These are phyloP conservation scores for Schlechtendalia chinensis DNA, from an alignment of 1,140 invertebrate species.

Conservation along the genomic window DNA sequence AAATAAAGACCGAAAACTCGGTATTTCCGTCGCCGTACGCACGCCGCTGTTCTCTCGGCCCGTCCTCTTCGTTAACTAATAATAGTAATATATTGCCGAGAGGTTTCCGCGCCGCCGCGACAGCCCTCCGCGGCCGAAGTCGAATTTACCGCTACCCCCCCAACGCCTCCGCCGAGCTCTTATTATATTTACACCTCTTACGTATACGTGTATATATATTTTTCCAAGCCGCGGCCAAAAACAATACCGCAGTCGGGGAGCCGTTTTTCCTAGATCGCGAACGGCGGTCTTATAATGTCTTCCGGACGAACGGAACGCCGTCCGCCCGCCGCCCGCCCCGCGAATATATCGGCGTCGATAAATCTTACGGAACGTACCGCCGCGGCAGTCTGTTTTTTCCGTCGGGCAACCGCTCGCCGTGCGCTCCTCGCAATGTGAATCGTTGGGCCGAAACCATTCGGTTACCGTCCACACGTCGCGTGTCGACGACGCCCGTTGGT, in stretches of 20 bases:
- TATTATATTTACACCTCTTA: conserved; percentile 35
- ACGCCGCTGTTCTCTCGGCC: no score
- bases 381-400: no score
- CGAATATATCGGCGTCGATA: not conserved
- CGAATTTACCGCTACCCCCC: conserved; percentile 13
- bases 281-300: conserved; percentile 9
- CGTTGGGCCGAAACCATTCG: no score
- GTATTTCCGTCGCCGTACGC: no score
- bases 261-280: not conserved
- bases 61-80: conserved; percentile 41
- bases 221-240: conserved; percentile 10
- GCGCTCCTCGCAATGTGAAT: no score
- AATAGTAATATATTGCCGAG: conserved; percentile 48
- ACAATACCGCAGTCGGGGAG: conserved; percentile 46
- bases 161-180: no score
- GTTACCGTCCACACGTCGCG: no score
- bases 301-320: conserved; percentile 27
- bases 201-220: not conserved
- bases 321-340: not conserved
- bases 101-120: not conserved
- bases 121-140: not conserved
- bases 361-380: not conserved
- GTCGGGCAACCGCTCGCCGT: no score
- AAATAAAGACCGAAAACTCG: conserved; percentile 49
- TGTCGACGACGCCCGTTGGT: no score